A percentile compares a stretch with the other conserved stretches of the same genome.
phyloP scores from a whole-genome alignment of 53 echinoderm and acorn worm genomes.

The Astropecten irregularis region DNA sequence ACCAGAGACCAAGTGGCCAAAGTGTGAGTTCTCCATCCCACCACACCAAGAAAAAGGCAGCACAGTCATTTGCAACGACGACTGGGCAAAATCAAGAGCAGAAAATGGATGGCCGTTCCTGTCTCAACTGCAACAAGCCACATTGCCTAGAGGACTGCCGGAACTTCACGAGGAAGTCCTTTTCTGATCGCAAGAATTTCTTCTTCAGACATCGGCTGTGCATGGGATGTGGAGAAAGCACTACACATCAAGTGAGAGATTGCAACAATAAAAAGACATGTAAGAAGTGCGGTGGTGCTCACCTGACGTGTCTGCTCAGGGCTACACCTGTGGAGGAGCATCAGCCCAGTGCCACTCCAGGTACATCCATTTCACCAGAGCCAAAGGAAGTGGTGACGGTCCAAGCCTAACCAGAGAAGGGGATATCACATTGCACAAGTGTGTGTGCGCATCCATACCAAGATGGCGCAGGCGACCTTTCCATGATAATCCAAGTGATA shows the following conservation, averaged over 20 bases:
- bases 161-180: conserved; percentile 12
- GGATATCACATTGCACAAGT: conserved; percentile 24
- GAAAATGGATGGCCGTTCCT: no score
- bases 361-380: neutral
- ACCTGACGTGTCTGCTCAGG: no score
- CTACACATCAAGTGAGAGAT: no score
- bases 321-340: neutral
- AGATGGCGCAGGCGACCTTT: conserved; percentile 21
- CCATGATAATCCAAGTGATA: conserved; percentile 57
- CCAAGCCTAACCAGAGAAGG: neutral
- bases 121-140: neutral
- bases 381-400: neutral
- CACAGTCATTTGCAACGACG: no score
- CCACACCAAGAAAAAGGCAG: no score
- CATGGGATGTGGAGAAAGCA: conserved; percentile 30
- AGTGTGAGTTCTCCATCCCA: no score
- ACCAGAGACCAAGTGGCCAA: neutral
- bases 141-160: neutral
- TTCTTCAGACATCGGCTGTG: conserved; percentile 48
- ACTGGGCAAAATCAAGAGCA: no score
- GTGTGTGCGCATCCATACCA: conserved; percentile 24
- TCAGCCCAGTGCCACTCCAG: neutral
- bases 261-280: neutral
- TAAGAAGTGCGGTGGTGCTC: no score
- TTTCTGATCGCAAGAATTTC: conserved; percentile 22